Evolutionary conservation across 64 coral and sea anemone species (phyloP).

Genomic region (Pocillopora damicornis): DNA sequence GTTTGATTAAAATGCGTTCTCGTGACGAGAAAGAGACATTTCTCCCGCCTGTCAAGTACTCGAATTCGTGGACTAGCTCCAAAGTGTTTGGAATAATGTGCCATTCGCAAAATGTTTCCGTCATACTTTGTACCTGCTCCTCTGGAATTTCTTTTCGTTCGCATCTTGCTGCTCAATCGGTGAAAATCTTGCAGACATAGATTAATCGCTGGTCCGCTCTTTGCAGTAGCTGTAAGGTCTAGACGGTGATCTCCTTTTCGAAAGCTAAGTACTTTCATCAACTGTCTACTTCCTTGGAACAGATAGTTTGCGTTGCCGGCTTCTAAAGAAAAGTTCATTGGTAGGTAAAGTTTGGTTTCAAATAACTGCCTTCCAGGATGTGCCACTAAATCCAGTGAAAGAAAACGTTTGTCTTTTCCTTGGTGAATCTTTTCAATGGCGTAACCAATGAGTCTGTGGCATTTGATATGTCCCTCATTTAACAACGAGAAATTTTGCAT

Average conservation of each 20-base stretch:
- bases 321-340: background rate
- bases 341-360: slow-evolving; percentile 1
- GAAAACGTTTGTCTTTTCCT: background rate
- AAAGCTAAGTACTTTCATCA: background rate
- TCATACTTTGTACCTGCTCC: background rate
- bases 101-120: background rate
- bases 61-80: background rate
- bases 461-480: background rate
- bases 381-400: background rate
- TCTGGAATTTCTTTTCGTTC: background rate
- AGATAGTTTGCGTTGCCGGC: background rate
- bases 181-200: background rate
- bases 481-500: background rate
- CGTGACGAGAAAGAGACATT: slow-evolving; percentile 4
- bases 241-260: background rate
- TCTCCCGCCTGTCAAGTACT: background rate
- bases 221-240: background rate
- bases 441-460: slow-evolving; percentile 6
- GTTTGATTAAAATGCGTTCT: slow-evolving; percentile 31
- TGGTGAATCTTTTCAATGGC: slow-evolving; percentile 9
- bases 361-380: slow-evolving; percentile 1
- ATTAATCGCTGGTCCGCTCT: background rate
- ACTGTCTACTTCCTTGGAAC: background rate
- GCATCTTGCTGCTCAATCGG: background rate
- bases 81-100: background rate